These are phyloP conservation scores for Abrostola triplasia DNA, from an alignment of 2,888 invertebrate genomes.

Conservation along the genomic window DNA sequence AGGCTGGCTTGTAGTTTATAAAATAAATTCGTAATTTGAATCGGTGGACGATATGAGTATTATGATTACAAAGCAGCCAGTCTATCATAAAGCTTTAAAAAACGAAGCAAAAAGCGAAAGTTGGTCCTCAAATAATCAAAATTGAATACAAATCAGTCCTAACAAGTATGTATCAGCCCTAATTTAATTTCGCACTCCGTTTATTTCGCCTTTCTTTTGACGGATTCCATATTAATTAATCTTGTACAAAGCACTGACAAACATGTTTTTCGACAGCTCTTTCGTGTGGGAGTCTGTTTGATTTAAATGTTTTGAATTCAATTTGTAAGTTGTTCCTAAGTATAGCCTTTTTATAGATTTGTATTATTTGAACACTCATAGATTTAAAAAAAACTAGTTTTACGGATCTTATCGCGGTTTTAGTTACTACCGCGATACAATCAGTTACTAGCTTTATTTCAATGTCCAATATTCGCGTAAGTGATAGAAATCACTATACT, in stretches of 20 bases:
- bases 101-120: too few species aligned
- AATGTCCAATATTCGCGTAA: too few species aligned
- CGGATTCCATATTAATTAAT: slow-evolving; percentile 29
- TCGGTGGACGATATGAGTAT: not conserved
- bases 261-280: not conserved
- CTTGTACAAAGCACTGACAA: slow-evolving; percentile 16
- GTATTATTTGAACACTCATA: too few species aligned
- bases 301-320: not conserved
- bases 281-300: not conserved
- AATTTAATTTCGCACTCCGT: slow-evolving; percentile 33
- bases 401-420: too few species aligned
- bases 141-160: slow-evolving; percentile 17
- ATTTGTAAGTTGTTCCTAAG: not conserved
- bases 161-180: slow-evolving; percentile 18
- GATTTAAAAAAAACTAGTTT: too few species aligned
- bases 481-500: too few species aligned
- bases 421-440: too few species aligned
- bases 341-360: too few species aligned
- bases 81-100: too few species aligned
- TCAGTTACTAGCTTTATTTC: too few species aligned
- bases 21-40: not conserved
- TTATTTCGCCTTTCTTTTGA: slow-evolving; percentile 21
- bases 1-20: not conserved
- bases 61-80: not conserved
- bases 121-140: not conserved